Percentiles rank a stretch among this genome's conserved stretches.
These are phyloP conservation scores for Disparrhopalites patrizii DNA, from an alignment of 2,888 invertebrate genomes.

Conservation along the genomic window DNA sequence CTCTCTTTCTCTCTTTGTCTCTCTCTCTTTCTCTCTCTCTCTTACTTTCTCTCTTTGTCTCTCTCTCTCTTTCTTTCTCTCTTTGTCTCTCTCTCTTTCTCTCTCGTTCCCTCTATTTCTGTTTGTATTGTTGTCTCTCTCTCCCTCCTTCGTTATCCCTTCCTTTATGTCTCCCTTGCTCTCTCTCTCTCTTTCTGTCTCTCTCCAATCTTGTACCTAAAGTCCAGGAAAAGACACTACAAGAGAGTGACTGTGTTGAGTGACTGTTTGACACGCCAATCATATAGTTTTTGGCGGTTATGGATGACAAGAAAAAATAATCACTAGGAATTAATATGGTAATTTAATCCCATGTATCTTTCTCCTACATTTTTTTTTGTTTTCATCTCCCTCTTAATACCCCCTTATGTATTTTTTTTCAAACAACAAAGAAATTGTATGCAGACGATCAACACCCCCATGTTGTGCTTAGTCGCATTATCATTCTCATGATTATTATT, in stretches of 20 bases:
- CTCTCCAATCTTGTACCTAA: neutral
- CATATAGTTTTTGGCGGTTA: conserved; percentile 34
- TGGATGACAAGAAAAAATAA: conserved; percentile 35
- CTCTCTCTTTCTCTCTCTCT: no score
- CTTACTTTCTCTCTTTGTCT: no score
- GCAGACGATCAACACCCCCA: no score
- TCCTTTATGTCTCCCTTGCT: no score
- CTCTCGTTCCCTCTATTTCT: neutral
- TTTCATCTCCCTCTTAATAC: neutral
- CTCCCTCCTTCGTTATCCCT: neutral
- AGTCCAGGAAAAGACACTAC: neutral
- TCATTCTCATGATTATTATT: no score
- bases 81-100: neutral
- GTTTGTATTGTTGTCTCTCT: neutral
- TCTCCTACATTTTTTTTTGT: no score
- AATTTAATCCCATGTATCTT: conserved; percentile 11
- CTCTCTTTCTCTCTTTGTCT: no score
- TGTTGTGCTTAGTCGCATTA: no score
- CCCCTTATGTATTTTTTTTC: neutral
- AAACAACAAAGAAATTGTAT: neutral
- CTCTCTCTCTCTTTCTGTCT: neutral
- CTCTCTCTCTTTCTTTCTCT: no score
- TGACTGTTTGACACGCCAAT: conserved; percentile 33
- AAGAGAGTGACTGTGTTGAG: conserved; percentile 5
- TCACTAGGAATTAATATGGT: conserved; percentile 32